Evolutionary conservation across 1,140 invertebrate genomes (phyloP).

Genomic region (Scylla paramamosain): DNA sequence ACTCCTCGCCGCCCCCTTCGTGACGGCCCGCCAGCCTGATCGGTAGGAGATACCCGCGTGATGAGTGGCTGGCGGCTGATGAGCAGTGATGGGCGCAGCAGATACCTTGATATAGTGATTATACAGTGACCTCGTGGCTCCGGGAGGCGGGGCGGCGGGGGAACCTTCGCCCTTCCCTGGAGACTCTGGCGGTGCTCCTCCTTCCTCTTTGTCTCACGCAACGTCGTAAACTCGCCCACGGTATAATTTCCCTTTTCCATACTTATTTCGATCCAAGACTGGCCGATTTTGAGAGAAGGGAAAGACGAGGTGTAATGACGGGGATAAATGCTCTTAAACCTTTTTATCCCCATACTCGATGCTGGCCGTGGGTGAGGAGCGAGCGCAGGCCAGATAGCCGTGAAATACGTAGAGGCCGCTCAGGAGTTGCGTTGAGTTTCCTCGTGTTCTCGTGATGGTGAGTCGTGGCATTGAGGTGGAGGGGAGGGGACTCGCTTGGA

Average conservation of each 20-base stretch:
- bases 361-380: neutral
- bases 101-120: constrained; percentile 67
- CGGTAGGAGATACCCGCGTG: constrained; percentile 45
- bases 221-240: neutral
- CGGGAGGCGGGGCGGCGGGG: neutral
- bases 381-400: neutral
- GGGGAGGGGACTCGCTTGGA: neutral
- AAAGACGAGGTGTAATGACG: constrained; percentile 11
- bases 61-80: constrained; percentile 56
- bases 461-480: neutral
- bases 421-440: neutral
- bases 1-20: neutral
- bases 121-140: constrained; percentile 23
- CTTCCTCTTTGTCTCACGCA: neutral
- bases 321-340: neutral
- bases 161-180: neutral
- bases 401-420: neutral
- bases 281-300: constrained; percentile 8
- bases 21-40: constrained; percentile 40
- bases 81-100: constrained; percentile 49
- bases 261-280: neutral
- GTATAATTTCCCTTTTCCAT: constrained; percentile 4
- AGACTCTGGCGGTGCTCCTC: neutral
- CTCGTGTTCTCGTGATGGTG: neutral
- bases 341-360: neutral